phyloP scores from a whole-genome alignment of 2,797 vertebrate species.

The Halcyon smyrnensis region DNA sequence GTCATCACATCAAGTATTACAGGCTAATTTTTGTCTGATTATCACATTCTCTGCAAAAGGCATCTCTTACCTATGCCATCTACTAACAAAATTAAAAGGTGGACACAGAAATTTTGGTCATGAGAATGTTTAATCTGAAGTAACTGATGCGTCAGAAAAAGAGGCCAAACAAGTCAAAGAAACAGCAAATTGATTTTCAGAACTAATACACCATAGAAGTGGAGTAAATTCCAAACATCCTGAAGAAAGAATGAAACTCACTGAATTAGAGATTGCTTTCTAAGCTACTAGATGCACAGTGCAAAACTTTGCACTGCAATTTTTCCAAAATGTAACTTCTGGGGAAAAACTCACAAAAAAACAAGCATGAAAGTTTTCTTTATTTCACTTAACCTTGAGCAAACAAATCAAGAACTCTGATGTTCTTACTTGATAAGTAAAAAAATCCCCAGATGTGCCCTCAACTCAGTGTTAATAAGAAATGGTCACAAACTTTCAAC shows the following conservation, averaged over 20 bases:
- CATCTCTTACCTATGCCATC: background rate
- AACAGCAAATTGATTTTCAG: background rate
- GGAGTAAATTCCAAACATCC: background rate
- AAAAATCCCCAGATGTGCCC: background rate
- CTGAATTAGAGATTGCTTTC: background rate
- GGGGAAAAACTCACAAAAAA: background rate
- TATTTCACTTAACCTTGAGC: background rate
- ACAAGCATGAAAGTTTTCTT: background rate
- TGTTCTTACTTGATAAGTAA: background rate
- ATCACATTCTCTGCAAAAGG: background rate
- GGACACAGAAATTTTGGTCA: background rate
- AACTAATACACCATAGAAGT: background rate
- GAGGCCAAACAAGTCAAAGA: background rate
- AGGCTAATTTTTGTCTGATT: background rate
- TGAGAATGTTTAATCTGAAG: background rate
- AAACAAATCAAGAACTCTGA: background rate
- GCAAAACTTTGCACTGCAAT: background rate
- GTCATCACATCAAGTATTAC: background rate
- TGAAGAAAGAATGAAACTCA: background rate
- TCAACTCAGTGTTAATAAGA: background rate
- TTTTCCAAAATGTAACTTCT: background rate
- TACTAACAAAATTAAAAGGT: background rate
- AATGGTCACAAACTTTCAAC: background rate
- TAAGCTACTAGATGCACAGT: background rate
- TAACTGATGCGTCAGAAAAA: background rate